Evolutionary conservation across 2,113 vertebrate species (phyloP), one percentile per base, ranked within the genome.

Genomic region (Hyperopisus bebe): DNA sequence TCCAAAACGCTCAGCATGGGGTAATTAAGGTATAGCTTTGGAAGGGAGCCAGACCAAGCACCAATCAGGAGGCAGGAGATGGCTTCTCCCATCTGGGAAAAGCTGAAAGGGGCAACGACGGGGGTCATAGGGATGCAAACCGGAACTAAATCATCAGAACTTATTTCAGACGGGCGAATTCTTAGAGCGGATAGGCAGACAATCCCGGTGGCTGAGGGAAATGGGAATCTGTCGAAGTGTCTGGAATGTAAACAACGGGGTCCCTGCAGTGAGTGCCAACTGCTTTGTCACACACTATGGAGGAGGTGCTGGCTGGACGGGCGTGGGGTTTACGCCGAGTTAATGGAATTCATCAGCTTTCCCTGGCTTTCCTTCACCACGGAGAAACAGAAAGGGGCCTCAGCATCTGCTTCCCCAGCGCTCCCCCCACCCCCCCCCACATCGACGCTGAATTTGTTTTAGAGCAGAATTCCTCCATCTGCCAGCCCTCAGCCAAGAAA

Each of bases 221-320:
- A 84, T 39, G 35, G 44, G 87, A 47, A 46, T 27, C 5, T 6
- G 74, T 42, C 47, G 53, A 51, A 90, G 55, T 92, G 94, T 93
- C 94, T 92, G 94, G 91, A 92, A 89, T 92, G 90, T 92, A 94
- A 94, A 95, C 93, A 95, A 93, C 89, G 42, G 91, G 91, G 13
- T 70, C 92, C 90, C 58, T 90, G 89, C 90, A 31, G 50, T 39
- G 11, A 31, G 31, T 89, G 92, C 94, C 92, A 92, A 24, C 46
- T 19, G 88, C 58, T 47, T 90, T 74, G 55, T 89, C 27, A 84
- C 31, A 89, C 89, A 91, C 90, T 80, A 88, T 87, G 91, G 92
- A 66, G 90, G 91, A 88, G 92, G 92, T 91, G 89, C 91, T 90
- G 91, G 88, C 90, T 92, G 92, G 74, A 88, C 90, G 91, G 91